Base-by-base conservation (phyloP, 2,113 vertebrate species). In the Coracopsis vasa region DNA sequence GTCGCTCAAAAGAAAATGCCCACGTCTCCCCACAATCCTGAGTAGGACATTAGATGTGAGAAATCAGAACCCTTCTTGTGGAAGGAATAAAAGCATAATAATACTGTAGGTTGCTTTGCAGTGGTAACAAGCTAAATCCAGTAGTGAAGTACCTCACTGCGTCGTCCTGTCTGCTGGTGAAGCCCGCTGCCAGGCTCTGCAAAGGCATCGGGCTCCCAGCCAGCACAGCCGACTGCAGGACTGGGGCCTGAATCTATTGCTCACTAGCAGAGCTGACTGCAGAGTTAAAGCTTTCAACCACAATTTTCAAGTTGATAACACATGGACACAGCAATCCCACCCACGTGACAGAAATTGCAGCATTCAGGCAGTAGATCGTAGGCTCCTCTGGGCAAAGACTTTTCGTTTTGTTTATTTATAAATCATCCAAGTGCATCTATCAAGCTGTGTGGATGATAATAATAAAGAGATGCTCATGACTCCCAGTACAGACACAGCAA, bases 271-370 rank as follows among this genome's bases (percentile, higher is more conserved):
- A 96, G 51, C 94, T 70, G 93, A 80, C 79, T 94, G 92, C 79
- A 41, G 94, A 96, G 92, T 94, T 95, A 91, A 94, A 94, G 88
- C 96, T 95, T 96, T 92, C 92, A 95, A 88, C 56, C 61, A 80
- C 88, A 93, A 86, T 94, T 96, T 96, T 91, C 96, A 94, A 96
- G 72, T 42, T 94, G 95, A 81, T 94, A 96, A 90, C 77, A 89
- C 88, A 94, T 39, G 72, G 83, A 86, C 83, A 79, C 56, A 92
- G 91, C 77, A 92, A 79, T 96, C 70, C 90, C 47, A 80, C 83
- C 72, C 90, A 90, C 14, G 42, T 94, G 95, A 96, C 11, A 81
- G 56, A 17, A 13, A 86, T 71, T 88, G 92, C 72, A 64, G 69
- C 54, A 61, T 84, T 86, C 56, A 73, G 61, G 69, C 72, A 17